These are phyloP conservation scores for Drosophila bocqueti DNA, from an alignment of 1,140 invertebrate species.

Conservation along the genomic window DNA sequence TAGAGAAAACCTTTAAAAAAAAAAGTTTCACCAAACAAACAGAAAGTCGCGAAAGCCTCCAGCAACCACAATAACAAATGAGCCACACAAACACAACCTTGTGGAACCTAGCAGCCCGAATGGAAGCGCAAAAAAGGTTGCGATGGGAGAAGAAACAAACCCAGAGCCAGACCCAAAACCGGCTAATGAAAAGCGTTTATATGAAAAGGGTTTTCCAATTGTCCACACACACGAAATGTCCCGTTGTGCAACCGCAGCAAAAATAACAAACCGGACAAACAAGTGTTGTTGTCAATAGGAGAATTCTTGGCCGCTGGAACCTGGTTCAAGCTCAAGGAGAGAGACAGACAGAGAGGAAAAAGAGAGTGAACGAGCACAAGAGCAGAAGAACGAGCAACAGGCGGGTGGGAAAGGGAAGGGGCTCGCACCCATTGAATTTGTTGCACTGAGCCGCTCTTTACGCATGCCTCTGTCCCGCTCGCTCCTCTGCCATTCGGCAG, in stretches of 20 bases:
- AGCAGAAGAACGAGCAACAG: slow-evolving; percentile 30
- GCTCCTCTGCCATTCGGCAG: slow-evolving; percentile 39
- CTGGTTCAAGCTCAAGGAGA: slow-evolving; percentile 70
- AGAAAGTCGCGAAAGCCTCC: slow-evolving; percentile 76
- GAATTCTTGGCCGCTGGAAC: slow-evolving; percentile 55
- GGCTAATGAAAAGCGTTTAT: slow-evolving; percentile 60
- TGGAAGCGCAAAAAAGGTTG: slow-evolving; percentile 54
- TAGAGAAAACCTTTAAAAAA: slow-evolving; percentile 67
- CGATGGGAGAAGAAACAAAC: slow-evolving; percentile 31
- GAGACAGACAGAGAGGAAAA: slow-evolving; percentile 25
- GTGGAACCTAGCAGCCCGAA: slow-evolving; percentile 43
- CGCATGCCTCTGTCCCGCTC: slow-evolving; percentile 41
- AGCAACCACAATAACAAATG: slow-evolving; percentile 44
- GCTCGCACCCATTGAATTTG: slow-evolving; percentile 50
- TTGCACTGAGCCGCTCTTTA: slow-evolving; percentile 69
- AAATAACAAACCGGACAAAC: slow-evolving; percentile 74
- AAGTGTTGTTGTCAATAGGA: slow-evolving; percentile 56
- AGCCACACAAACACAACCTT: slow-evolving; percentile 41
- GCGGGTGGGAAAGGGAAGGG: slow-evolving; percentile 19
- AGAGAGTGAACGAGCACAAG: slow-evolving; percentile 10
- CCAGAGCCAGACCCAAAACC: slow-evolving; percentile 24
- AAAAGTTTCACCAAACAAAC: slow-evolving; percentile 80
- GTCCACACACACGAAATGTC: slow-evolving; percentile 66
- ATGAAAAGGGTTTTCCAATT: slow-evolving; percentile 57
- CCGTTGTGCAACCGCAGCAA: slow-evolving; percentile 67